These are phyloP conservation scores for Silurus glanis DNA, from an alignment of 2,113 vertebrate genomes.

Conservation along the genomic window DNA sequence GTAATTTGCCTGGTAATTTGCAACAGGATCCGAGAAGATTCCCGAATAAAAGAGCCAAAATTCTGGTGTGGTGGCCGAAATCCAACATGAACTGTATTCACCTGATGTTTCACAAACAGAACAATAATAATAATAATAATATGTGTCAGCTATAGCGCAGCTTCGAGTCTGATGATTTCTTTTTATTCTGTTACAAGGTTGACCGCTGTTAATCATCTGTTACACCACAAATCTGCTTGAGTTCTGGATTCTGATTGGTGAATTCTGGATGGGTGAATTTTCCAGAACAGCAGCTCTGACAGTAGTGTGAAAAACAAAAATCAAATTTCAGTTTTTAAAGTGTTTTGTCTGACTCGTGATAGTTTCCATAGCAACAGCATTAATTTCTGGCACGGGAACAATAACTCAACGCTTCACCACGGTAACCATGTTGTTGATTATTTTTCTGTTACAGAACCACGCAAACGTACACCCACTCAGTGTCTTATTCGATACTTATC, in stretches of 20 bases:
- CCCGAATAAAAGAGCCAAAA: background rate
- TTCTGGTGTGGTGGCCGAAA: background rate
- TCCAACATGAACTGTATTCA: background rate
- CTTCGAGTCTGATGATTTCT: background rate
- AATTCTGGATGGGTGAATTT: background rate
- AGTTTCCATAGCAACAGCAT: background rate
- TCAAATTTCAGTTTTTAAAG: background rate
- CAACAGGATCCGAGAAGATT: background rate
- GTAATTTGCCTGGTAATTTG: background rate
- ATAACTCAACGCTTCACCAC: background rate
- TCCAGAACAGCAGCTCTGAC: background rate
- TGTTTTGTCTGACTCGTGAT: background rate
- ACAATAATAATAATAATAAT: too few species aligned
- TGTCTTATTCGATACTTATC: background rate
- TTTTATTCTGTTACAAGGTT: background rate
- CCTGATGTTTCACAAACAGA: background rate
- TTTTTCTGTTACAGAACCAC: background rate
- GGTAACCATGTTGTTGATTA: background rate
- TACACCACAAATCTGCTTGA: background rate
- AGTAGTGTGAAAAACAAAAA: background rate
- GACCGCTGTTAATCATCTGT: background rate
- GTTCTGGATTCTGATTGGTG: background rate
- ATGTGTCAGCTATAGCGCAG: background rate
- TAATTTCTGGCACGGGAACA: background rate
- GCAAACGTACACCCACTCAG: background rate